A percentile compares a stretch with the other conserved stretches of the same genome.
These are phyloP conservation scores for Nephila pilipes DNA, from an alignment of 1,140 invertebrate species.

Conservation along the genomic window DNA sequence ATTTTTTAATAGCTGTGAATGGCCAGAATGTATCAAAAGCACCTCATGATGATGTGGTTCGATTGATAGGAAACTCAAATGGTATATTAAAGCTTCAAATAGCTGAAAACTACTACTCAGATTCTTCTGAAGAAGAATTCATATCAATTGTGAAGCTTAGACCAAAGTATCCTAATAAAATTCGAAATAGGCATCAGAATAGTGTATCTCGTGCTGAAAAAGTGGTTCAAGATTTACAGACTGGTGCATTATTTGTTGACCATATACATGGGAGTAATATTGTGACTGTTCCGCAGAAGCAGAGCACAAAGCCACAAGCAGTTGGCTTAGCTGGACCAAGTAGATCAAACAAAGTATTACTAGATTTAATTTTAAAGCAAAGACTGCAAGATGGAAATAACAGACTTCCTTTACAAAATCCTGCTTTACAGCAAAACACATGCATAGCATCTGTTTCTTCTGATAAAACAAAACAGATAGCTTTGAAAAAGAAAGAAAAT, in stretches of 20 bases:
- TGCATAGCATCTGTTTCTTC: slow-evolving; percentile 32
- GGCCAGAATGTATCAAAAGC: slow-evolving; percentile 92
- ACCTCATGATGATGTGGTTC: slow-evolving; percentile 95
- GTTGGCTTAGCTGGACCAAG: slow-evolving; percentile 56
- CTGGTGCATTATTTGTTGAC: slow-evolving; percentile 79
- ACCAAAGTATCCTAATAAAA: slow-evolving; percentile 85
- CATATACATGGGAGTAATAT: slow-evolving; percentile 73
- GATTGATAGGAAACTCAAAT: slow-evolving; percentile 91
- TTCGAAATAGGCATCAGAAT: slow-evolving; percentile 79
- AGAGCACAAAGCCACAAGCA: slow-evolving; percentile 40
- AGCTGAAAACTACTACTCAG: slow-evolving; percentile 90
- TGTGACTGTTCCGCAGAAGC: slow-evolving; percentile 60
- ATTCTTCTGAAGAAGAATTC: slow-evolving; percentile 90
- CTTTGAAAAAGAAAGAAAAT: slow-evolving; percentile 65
- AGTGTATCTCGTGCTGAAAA: slow-evolving; percentile 82
- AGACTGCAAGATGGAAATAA: slow-evolving; percentile 71
- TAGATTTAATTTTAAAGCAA: slow-evolving; percentile 77
- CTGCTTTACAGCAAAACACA: neutral
- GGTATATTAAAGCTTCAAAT: slow-evolving; percentile 91
- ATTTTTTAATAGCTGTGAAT: slow-evolving; percentile 95
- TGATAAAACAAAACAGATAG: slow-evolving; percentile 43
- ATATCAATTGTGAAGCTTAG: slow-evolving; percentile 82
- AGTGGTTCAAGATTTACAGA: slow-evolving; percentile 83
- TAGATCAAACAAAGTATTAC: slow-evolving; percentile 71
- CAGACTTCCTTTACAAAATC: slow-evolving; percentile 50